Percentiles rank a stretch among this genome's conserved stretches.
phyloP scores from a whole-genome alignment of 2,888 invertebrate species.

The Labia minor region DNA sequence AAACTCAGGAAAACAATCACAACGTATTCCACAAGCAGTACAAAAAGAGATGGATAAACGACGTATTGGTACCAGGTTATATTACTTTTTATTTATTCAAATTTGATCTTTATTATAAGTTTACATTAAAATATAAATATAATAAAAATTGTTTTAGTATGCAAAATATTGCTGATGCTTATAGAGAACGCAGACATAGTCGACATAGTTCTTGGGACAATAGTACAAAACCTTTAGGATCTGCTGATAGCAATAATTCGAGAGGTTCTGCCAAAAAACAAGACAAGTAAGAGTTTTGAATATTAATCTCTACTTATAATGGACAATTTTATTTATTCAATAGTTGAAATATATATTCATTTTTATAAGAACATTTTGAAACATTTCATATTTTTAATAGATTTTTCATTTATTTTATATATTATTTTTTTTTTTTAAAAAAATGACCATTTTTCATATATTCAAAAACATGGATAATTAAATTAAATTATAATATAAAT shows the following conservation, averaged over 20 bases:
- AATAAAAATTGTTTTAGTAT: conserved; percentile 21
- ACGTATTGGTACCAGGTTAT: conserved; percentile 46
- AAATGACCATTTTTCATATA: no score
- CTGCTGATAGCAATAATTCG: conserved; percentile 22
- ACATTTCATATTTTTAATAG: no score
- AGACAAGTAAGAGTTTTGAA: neutral
- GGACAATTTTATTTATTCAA: no score
- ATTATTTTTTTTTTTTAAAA: no score
- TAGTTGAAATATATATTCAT: no score
- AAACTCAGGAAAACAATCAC: conserved; percentile 28
- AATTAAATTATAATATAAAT: no score
- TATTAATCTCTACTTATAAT: no score
- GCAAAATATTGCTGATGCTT: conserved; percentile 34
- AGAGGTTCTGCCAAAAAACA: neutral
- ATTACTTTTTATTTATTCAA: neutral
- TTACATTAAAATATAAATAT: no score
- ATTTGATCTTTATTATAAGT: neutral
- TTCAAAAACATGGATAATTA: no score
- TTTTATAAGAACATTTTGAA: no score
- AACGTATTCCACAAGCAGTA: conserved; percentile 50
- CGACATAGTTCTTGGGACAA: conserved; percentile 36
- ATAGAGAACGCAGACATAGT: conserved; percentile 34
- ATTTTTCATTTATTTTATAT: no score
- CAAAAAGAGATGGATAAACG: conserved; percentile 53
- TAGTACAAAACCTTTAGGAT: conserved; percentile 28